Percentiles rank a stretch among this genome's conserved stretches.
Evolutionary conservation across 2,113 vertebrate species (phyloP).

Genomic region (Struthio camelus): DNA sequence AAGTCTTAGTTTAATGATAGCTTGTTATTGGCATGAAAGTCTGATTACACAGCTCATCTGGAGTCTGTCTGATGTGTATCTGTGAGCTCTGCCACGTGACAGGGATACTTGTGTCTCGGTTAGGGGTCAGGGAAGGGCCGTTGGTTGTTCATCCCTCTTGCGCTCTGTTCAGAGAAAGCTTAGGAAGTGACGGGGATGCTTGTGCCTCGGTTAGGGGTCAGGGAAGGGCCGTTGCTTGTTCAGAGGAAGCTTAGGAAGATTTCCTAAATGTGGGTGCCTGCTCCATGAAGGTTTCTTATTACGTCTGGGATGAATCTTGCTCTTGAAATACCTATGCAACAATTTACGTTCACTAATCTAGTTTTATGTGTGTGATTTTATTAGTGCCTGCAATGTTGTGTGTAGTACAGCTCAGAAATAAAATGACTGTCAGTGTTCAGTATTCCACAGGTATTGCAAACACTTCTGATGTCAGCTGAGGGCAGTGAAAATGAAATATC

Average conservation of each 20-base stretch:
- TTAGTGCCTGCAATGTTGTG: not conserved
- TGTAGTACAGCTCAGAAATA: not conserved
- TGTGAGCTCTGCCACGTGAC: not conserved
- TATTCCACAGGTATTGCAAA: not conserved
- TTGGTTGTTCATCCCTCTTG: not conserved
- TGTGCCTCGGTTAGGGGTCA: not conserved
- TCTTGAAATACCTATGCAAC: not conserved
- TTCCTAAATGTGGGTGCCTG: not conserved
- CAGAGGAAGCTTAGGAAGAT: not conserved
- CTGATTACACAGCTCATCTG: not conserved
- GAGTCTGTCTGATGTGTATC: not conserved
- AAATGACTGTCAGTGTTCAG: rapidly evolving
- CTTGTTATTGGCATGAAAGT: not conserved
- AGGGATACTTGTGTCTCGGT: not conserved
- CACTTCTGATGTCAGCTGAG: not conserved
- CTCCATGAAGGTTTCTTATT: not conserved
- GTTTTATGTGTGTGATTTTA: not conserved
- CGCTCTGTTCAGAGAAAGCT: rapidly evolving
- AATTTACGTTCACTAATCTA: too few relatives aligned
- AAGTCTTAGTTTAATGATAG: not conserved
- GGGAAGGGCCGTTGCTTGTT: not conserved
- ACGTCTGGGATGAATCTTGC: not conserved
- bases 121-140: not conserved
- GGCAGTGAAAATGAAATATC: not conserved
- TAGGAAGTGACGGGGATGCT: not conserved